These are phyloP conservation scores for Florisuga fusca DNA, from an alignment of 2,797 vertebrate species.

Conservation along the genomic window DNA sequence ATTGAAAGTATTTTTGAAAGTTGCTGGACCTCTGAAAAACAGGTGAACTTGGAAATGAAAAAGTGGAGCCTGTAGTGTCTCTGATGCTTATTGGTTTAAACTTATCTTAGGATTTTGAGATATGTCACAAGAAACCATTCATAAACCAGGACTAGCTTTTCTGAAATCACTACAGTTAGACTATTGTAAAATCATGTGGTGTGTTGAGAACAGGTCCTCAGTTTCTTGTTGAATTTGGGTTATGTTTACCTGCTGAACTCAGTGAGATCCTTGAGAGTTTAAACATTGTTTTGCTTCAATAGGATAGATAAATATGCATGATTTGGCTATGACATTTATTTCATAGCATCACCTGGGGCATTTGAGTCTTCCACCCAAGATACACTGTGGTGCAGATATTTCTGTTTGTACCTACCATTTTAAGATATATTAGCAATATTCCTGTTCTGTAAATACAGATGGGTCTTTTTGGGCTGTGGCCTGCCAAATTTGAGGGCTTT, in stretches of 20 bases:
- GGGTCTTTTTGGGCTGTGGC: rapidly evolving
- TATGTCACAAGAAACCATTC: background rate
- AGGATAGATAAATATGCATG: background rate
- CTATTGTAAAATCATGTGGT: background rate
- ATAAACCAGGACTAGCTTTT: background rate
- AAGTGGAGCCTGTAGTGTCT: background rate
- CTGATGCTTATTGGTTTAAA: background rate
- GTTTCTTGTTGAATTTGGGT: background rate
- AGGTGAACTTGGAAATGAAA: background rate
- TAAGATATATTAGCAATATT: background rate
- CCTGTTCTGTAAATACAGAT: background rate
- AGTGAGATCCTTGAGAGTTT: background rate
- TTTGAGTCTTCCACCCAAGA: background rate
- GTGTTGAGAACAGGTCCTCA: background rate
- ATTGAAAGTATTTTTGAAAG: background rate
- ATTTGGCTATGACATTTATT: background rate
- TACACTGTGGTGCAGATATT: background rate
- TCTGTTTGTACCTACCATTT: background rate
- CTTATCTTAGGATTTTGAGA: background rate
- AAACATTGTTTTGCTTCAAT: background rate
- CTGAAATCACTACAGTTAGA: background rate
- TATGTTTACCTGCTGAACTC: background rate
- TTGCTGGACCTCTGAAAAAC: background rate
- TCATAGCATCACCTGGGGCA: background rate
- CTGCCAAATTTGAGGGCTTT: background rate